These are phyloP conservation scores for Pseudomyrmex flavicornis DNA, from an alignment of 1,140 invertebrate genomes.

Conservation along the genomic window DNA sequence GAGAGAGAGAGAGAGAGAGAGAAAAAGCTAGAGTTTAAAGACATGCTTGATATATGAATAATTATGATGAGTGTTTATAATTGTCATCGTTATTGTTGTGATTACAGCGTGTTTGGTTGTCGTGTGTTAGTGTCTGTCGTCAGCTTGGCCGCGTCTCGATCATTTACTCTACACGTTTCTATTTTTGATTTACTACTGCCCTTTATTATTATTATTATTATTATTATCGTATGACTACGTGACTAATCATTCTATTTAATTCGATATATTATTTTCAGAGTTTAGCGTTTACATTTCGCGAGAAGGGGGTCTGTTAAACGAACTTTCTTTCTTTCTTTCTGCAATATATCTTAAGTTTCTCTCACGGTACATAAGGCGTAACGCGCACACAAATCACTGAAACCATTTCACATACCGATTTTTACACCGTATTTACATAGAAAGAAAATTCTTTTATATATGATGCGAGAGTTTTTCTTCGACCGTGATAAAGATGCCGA, in stretches of 20 bases:
- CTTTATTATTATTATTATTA: constrained; percentile 28
- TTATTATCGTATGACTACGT: constrained; percentile 23
- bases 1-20: constrained; percentile 13
- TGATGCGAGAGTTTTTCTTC: constrained; percentile 75
- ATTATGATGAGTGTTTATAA: constrained; percentile 50
- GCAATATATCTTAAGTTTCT: constrained; percentile 11
- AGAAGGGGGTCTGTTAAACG: neutral
- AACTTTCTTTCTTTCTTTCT: constrained; percentile 30
- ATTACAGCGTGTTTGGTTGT: constrained; percentile 35
- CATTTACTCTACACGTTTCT: constrained; percentile 32
- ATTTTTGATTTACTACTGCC: constrained; percentile 31
- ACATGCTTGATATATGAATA: constrained; percentile 17
- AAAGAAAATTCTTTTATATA: constrained; percentile 71
- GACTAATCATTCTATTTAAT: constrained; percentile 37
- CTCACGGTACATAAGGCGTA: constrained; percentile 18
- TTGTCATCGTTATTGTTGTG: constrained; percentile 44
- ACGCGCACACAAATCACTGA: constrained; percentile 26
- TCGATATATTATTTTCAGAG: constrained; percentile 4
- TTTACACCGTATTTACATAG: neutral
- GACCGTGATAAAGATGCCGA: constrained; percentile 79
- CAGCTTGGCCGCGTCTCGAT: constrained; percentile 33
- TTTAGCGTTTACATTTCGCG: neutral
- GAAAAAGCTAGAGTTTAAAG: neutral
- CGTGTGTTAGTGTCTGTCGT: constrained; percentile 51
- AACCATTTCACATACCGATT: constrained; percentile 52